phyloP scores from a whole-genome alignment of 1,140 invertebrate genomes.

The Solenopsis fugax region DNA sequence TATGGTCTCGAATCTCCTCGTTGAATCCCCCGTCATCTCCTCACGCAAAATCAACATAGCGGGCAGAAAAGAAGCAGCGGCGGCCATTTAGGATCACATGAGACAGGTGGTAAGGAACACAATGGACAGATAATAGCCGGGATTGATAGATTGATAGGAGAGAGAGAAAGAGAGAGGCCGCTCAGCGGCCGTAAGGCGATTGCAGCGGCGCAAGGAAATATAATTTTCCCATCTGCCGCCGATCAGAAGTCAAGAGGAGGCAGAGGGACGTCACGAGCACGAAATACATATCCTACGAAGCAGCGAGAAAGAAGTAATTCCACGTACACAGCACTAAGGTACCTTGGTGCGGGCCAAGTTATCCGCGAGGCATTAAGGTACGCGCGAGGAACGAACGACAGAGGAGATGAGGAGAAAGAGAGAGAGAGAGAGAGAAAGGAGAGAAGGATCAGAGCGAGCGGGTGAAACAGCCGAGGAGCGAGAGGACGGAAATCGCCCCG shows the following conservation, averaged over 20 bases:
- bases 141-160: background rate
- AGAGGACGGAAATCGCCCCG: constrained; percentile 18
- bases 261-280: background rate
- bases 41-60: background rate
- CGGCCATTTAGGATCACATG: background rate
- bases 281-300: constrained; percentile 33
- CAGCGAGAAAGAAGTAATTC: constrained; percentile 64
- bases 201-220: constrained; percentile 47
- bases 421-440: constrained; percentile 48
- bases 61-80: background rate
- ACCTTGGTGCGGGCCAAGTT: constrained; percentile 6
- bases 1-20: background rate
- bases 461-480: background rate
- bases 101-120: constrained; percentile 25
- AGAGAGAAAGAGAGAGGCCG: too few species aligned
- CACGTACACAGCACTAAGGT: constrained; percentile 20
- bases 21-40: constrained; percentile 12
- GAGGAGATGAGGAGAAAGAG: constrained; percentile 31
- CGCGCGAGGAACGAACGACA: constrained; percentile 9
- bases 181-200: constrained; percentile 40
- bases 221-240: constrained; percentile 52
- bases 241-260: constrained; percentile 15
- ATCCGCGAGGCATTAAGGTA: constrained; percentile 53
- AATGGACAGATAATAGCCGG: constrained; percentile 38
- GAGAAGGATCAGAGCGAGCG: constrained; percentile 19